Evolutionary conservation across 2,888 invertebrate species (phyloP).

Genomic region (Sinotaia quadrata): DNA sequence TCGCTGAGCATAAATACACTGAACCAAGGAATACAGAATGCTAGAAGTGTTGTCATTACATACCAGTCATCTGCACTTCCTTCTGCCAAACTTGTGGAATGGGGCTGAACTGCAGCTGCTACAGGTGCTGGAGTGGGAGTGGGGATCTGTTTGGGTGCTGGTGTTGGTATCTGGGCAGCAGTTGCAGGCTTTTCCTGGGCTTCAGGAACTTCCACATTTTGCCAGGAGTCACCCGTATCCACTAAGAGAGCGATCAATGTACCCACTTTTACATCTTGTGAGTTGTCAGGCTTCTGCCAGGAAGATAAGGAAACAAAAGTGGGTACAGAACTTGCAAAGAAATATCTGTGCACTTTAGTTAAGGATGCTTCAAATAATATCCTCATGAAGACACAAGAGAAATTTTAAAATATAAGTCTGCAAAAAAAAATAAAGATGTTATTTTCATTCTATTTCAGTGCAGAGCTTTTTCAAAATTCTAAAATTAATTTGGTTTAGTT

Average conservation of each 20-base stretch:
- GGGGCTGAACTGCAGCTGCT: background rate
- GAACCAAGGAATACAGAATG: background rate
- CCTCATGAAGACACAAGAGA: no score
- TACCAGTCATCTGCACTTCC: constrained; percentile 4
- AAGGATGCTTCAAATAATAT: no score
- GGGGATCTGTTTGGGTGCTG: constrained; percentile 18
- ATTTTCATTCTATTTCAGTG: no score
- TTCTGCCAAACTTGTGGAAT: background rate
- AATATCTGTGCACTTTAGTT: no score
- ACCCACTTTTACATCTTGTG: constrained; percentile 75
- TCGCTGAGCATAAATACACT: background rate
- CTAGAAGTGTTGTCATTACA: background rate
- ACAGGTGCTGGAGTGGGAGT: constrained; percentile 29
- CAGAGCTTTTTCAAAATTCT: no score
- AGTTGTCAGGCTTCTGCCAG: constrained; percentile 73
- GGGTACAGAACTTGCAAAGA: no score
- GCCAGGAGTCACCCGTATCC: constrained; percentile 79
- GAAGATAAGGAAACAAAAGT: background rate
- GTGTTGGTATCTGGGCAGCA: constrained; percentile 5
- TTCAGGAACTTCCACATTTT: constrained; percentile 70
- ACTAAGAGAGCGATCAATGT: constrained; percentile 78
- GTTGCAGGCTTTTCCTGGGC: no score
- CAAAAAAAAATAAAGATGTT: no score
- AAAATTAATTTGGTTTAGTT: no score
- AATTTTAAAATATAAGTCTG: no score